Conservation (phyloP, 2,113 vertebrate genomes). For the Notarius lentiginosus region DNA sequence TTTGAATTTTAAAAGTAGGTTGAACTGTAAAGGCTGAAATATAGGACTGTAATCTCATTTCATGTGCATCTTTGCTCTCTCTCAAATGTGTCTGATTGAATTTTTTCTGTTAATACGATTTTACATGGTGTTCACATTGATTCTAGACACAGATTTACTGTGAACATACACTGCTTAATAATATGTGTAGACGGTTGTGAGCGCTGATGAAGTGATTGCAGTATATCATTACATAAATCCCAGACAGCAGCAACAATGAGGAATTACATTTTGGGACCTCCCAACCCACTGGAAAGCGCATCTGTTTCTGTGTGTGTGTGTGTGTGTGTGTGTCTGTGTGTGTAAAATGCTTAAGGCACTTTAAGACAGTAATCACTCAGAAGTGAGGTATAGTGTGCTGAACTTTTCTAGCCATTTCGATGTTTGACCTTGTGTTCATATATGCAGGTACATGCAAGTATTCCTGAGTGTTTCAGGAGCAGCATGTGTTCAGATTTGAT, state of each 20-base stretch:
- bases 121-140: neutral
- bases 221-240: neutral
- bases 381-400: neutral
- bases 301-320: constrained; percentile 23
- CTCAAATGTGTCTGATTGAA: neutral
- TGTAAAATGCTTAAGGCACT: neutral
- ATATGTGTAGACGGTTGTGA: neutral
- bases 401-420: neutral
- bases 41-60: neutral
- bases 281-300: neutral
- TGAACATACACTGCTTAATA: neutral
- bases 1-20: constrained; percentile 1
- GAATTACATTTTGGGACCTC: constrained; percentile 1
- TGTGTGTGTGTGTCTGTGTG: neutral
- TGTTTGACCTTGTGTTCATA: constrained; percentile 14
- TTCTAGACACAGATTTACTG: neutral
- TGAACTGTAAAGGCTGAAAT: constrained; percentile 10
- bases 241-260: constrained; percentile 16
- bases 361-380: constrained; percentile 27
- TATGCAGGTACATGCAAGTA: constrained; percentile 18
- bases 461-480: constrained; percentile 22
- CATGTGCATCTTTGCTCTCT: neutral
- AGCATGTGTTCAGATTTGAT: constrained; percentile 36
- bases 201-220: neutral
- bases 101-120: neutral